Evolutionary conservation across 2,113 vertebrate species (phyloP).

Genomic region (Oncorhynchus kisutch): DNA sequence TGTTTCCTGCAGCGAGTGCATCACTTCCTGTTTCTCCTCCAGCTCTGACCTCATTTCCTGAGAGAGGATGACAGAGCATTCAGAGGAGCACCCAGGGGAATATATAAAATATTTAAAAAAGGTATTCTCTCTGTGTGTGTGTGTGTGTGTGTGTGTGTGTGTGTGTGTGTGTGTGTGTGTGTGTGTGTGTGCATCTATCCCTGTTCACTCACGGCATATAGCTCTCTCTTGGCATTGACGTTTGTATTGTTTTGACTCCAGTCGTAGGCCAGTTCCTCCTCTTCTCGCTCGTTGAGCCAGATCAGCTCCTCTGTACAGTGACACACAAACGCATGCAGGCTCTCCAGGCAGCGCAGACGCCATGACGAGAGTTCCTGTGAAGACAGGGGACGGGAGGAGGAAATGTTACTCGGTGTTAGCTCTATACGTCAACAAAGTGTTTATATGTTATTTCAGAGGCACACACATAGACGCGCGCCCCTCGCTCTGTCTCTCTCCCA

Average conservation of each 20-base stretch:
- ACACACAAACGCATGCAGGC: conserved; percentile 87
- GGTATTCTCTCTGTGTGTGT: not conserved
- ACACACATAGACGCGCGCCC: conserved; percentile 10
- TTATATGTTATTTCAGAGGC: not conserved
- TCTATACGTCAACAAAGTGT: not conserved
- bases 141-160: conserved; percentile 2
- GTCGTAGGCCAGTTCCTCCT: conserved; percentile 95
- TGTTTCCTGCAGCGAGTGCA: conserved; percentile 88
- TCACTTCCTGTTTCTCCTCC: conserved; percentile 88
- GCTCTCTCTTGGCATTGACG: conserved; percentile 84
- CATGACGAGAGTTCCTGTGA: conserved; percentile 91
- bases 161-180: conserved; percentile 67
- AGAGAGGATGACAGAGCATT: conserved; percentile 8
- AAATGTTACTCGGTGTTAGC: too few species aligned
- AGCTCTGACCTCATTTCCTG: conserved; percentile 88
- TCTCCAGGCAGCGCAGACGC: conserved; percentile 88
- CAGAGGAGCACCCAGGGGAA: not conserved
- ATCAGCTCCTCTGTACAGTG: conserved; percentile 92
- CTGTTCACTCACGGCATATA: conserved; percentile 82
- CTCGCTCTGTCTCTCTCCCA: not conserved
- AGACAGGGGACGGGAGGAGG: conserved; percentile 28
- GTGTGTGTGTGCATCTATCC: not conserved
- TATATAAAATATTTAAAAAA: not conserved
- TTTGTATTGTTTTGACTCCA: conserved; percentile 92
- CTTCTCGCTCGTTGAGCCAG: conserved; percentile 97